Evolutionary conservation across 2,797 vertebrate species (phyloP).

Genomic region (Diglossa cyanea): DNA sequence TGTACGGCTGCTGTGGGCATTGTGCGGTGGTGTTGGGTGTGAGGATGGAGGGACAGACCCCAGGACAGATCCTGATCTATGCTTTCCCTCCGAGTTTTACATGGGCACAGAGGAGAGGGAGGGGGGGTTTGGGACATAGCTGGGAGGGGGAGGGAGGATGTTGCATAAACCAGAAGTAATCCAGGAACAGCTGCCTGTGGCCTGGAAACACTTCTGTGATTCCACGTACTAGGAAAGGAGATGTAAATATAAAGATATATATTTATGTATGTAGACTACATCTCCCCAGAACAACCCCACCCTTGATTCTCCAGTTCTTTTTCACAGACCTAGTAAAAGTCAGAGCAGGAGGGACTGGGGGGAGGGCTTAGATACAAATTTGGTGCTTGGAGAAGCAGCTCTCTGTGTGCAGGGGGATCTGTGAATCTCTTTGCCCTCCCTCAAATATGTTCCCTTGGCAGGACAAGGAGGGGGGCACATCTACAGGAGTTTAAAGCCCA

Average conservation of each 20-base stretch:
- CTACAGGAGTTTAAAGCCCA: neutral
- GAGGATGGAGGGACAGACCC: neutral
- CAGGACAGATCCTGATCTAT: neutral
- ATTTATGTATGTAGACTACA: neutral
- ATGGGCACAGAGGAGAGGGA: neutral
- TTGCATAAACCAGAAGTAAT: conserved; percentile 44
- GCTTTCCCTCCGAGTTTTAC: neutral
- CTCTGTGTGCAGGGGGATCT: neutral
- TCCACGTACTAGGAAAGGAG: conserved; percentile 25
- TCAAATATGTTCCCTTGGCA: neutral
- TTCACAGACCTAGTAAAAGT: neutral
- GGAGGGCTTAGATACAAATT: neutral
- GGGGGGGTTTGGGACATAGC: neutral
- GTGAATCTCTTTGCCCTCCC: neutral
- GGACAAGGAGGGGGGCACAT: neutral
- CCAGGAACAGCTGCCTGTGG: conserved; percentile 58
- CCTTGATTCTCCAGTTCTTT: neutral
- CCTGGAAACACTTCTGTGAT: conserved; percentile 65
- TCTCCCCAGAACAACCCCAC: neutral
- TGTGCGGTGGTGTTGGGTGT: neutral
- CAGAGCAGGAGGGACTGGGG: neutral
- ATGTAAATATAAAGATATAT: neutral
- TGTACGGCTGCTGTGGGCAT: neutral
- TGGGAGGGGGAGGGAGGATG: neutral
- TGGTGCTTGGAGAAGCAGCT: neutral